These are phyloP conservation scores for Neocloeon triangulifer DNA, from an alignment of 1,140 invertebrate species.

Conservation along the genomic window DNA sequence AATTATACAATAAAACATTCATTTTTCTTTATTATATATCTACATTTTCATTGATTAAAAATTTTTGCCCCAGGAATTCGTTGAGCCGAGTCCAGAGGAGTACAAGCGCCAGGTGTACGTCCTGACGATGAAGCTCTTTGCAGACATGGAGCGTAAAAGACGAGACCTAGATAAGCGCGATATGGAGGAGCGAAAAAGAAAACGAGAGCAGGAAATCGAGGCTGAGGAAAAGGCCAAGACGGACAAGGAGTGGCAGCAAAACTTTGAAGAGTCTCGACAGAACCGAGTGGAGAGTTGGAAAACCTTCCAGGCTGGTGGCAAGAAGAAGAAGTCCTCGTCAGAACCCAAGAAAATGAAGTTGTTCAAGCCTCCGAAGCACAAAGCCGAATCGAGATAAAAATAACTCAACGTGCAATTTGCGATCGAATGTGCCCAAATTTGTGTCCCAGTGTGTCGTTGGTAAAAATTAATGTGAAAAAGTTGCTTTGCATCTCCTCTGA, in stretches of 20 bases:
- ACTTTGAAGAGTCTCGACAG: slow-evolving; percentile 92
- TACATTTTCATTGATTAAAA: slow-evolving; percentile 6
- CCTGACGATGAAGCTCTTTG: slow-evolving; percentile 96
- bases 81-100: too few relatives aligned
- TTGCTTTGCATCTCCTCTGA: too few relatives aligned
- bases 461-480: too few relatives aligned
- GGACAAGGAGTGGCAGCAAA: slow-evolving; percentile 91
- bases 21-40: slow-evolving; percentile 6
- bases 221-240: slow-evolving; percentile 72
- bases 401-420: neutral
- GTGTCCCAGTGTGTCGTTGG: too few relatives aligned
- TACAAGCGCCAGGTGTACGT: too few relatives aligned
- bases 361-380: slow-evolving; percentile 87
- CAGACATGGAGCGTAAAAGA: slow-evolving; percentile 79
- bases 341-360: slow-evolving; percentile 49
- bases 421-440: too few relatives aligned
- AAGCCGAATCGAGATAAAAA: slow-evolving; percentile 75
- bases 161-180: slow-evolving; percentile 65
- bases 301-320: slow-evolving; percentile 54
- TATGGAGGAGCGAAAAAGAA: slow-evolving; percentile 84
- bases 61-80: neutral
- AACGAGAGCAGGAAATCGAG: slow-evolving; percentile 81
- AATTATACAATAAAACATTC: slow-evolving; percentile 2
- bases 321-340: slow-evolving; percentile 43
- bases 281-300: slow-evolving; percentile 91